Evolutionary conservation across 30 jellyfish, hydroid and myxozoan species (phyloP).

Genomic region (Hydractinia symbiolongicarpus): DNA sequence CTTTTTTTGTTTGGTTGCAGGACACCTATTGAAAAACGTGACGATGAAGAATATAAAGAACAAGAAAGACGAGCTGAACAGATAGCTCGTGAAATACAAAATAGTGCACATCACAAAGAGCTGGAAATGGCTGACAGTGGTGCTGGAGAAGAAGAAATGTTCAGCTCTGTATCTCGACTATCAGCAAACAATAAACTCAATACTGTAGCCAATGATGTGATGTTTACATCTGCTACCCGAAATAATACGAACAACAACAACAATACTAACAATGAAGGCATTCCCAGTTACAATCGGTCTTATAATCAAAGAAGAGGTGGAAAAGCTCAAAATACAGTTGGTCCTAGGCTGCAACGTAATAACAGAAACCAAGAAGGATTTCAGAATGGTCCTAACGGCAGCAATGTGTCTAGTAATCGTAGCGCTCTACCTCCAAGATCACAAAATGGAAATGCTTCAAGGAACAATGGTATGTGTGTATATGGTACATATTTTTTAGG

Average conservation of each 20-base stretch:
- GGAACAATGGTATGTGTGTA: neutral
- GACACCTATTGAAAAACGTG: slow-evolving; percentile 44
- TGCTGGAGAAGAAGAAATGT: slow-evolving; percentile 46
- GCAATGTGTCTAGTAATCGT: slow-evolving; percentile 2
- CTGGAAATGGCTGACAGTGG: slow-evolving; percentile 39
- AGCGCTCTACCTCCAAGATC: neutral
- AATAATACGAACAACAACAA: slow-evolving; percentile 5
- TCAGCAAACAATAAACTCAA: neutral
- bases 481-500: no score
- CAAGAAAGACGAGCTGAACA: slow-evolving; percentile 36
- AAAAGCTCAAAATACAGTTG: slow-evolving; percentile 11
- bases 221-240: neutral
- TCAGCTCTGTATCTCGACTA: slow-evolving; percentile 43
- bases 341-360: slow-evolving; percentile 28
- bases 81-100: slow-evolving; percentile 39
- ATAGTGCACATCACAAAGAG: slow-evolving; percentile 1
- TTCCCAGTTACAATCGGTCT: neutral
- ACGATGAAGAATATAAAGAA: slow-evolving; percentile 27
- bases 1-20: neutral
- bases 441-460: neutral
- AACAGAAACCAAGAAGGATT: slow-evolving; percentile 14
- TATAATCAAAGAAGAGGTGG: slow-evolving; percentile 10
- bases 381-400: neutral
- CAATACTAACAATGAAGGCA: slow-evolving; percentile 20
- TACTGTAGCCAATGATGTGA: neutral